Evolutionary conservation across 2,113 vertebrate genomes (phyloP), one percentile per base, ranked within the genome.

Genomic region (Corythornis madagascariensis): DNA sequence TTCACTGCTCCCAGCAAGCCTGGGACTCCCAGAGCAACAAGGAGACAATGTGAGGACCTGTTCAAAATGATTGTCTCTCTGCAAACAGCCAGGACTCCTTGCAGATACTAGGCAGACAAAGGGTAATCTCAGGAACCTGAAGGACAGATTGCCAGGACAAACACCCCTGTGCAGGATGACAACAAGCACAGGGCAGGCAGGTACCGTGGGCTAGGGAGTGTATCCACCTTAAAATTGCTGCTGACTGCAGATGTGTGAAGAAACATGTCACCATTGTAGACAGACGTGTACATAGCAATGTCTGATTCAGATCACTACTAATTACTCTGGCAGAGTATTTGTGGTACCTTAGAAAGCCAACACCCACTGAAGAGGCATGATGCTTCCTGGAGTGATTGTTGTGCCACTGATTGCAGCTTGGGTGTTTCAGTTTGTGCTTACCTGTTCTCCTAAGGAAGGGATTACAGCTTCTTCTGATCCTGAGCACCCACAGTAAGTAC

Each of bases 221-320:
- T 73, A 92, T 73, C 79, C 56, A 67, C 47, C 89, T 89, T 72
- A 81, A 76, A 89, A 83, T 42, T 75, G 85, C 67, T 92, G 75
- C 61, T 88, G 76, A 72, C 72, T 94, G 79, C 75, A 91, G 45
- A 18, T 63, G 29, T 61, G 12, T 88, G 80, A 89, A 4, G 79
- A 89, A 94, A 93, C 25, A 55, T 47, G 75, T 92, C 88, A 72
- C 80, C 59, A 17, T 15, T 86, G 86, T 33, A 93, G 88, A 86
- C 86, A 90, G 90, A 86, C 8, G 0, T 88, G 88, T 64, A 88
- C 43, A 35, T 25, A 74, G 81, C 0, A 20, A 95, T 93, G 83
- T 94, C 90, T 96, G 88, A 95, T 89, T 91, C 60, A 79, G 92
- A 90, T 94, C 91, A 33, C 57, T 81, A 4, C 75, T 95, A 93